Evolutionary conservation across 2,888 invertebrate genomes (phyloP).

Genomic region (Torymus tubicola): DNA sequence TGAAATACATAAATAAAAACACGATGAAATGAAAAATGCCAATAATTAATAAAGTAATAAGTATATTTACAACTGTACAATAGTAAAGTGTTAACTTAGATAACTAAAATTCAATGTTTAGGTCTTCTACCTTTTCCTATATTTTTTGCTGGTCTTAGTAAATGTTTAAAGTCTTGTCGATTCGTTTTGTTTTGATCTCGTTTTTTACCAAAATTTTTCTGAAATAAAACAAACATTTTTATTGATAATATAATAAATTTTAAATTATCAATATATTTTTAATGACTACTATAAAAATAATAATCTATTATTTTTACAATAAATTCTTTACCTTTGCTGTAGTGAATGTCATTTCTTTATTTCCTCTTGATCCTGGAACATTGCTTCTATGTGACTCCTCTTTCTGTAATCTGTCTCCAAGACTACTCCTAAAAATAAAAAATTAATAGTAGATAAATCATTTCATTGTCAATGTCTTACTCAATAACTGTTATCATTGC

Average conservation of each 20-base stretch:
- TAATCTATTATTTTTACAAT: background rate
- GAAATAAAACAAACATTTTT: conserved; percentile 42
- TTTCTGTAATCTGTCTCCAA: conserved; percentile 85
- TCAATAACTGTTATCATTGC: conserved; percentile 8
- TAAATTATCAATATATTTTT: too few species aligned
- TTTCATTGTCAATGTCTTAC: background rate
- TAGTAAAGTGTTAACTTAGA: conserved; percentile 31
- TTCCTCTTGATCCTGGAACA: conserved; percentile 82
- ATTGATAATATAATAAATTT: background rate
- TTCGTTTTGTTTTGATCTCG: conserved; percentile 68
- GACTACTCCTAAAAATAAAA: conserved; percentile 78
- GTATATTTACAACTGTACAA: conserved; percentile 60
- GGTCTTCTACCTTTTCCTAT: conserved; percentile 66
- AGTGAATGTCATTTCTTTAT: conserved; percentile 88
- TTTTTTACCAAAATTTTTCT: conserved; percentile 61
- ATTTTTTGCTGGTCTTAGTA: conserved; percentile 79
- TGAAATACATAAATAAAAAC: conserved; percentile 33
- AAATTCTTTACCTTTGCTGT: conserved; percentile 78
- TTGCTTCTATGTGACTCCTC: conserved; percentile 79
- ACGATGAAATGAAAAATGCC: conserved; percentile 20
- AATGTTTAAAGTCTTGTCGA: conserved; percentile 83
- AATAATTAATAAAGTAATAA: conserved; percentile 50
- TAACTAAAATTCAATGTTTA: conserved; percentile 24
- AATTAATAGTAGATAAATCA: conserved; percentile 10
- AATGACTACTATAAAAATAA: too few species aligned